A percentile compares a stretch with the other conserved stretches of the same genome.
Evolutionary conservation across 1,140 invertebrate genomes (phyloP).

Genomic region (Philotrypesis tridentata): DNA sequence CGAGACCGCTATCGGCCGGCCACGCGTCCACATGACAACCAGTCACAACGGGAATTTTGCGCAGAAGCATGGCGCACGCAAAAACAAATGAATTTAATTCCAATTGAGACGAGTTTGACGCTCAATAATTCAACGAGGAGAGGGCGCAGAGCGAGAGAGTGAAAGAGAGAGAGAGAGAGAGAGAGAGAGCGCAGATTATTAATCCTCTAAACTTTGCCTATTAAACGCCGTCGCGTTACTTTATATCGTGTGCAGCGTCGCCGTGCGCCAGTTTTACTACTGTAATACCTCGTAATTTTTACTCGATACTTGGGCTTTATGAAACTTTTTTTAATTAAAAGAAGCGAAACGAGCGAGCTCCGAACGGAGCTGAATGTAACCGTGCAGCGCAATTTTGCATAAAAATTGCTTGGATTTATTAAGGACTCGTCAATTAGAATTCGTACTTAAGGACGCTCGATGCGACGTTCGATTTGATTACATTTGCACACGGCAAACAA

Average conservation of each 20-base stretch:
- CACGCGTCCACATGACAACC: slow-evolving; percentile 39
- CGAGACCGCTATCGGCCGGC: slow-evolving; percentile 14
- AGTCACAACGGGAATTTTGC: slow-evolving; percentile 40
- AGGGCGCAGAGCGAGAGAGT: too few species aligned
- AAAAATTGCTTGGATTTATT: background rate
- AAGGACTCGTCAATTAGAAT: background rate
- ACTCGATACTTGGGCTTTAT: background rate
- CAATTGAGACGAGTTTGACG: background rate
- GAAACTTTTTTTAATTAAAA: background rate
- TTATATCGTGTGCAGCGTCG: background rate
- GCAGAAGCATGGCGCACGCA: background rate
- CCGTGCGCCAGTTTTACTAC: background rate
- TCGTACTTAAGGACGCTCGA: background rate
- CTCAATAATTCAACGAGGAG: background rate
- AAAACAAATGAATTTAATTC: background rate
- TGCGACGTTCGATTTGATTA: background rate
- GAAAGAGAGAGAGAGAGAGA: too few species aligned
- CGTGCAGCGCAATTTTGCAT: background rate
- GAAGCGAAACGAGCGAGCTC: background rate
- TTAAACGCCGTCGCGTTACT: background rate
- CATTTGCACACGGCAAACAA: too few species aligned
- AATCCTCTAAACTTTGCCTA: background rate
- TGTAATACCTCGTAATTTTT: background rate
- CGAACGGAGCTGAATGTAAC: background rate
- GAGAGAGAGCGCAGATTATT: too few species aligned